A percentile compares a stretch with the other conserved stretches of the same genome.
These are phyloP conservation scores for Galago senegalensis DNA, from an alignment of 2,797 vertebrate species.

Conservation along the genomic window DNA sequence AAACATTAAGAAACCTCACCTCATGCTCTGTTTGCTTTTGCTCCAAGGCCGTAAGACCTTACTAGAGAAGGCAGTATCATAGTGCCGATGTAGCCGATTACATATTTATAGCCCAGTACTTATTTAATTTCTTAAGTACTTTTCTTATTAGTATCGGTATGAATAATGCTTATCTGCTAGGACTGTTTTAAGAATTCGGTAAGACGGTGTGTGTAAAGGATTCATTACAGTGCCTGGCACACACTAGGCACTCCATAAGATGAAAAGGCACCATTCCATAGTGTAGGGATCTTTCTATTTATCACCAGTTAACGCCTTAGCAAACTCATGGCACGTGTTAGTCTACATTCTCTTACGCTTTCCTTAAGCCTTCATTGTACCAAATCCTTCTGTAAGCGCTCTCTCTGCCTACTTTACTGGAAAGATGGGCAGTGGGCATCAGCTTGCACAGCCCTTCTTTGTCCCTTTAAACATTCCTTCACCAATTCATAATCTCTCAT, in stretches of 20 bases:
- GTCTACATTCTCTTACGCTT: neutral
- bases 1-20: neutral
- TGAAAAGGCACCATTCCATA: neutral
- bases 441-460: neutral
- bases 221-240: neutral
- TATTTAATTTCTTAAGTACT: too few species aligned
- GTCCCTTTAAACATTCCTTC: conserved; percentile 5
- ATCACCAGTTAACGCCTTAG: neutral
- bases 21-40: conserved; percentile 4
- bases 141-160: conserved; percentile 52
- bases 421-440: neutral
- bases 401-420: neutral
- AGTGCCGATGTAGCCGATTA: neutral
- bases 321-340: neutral
- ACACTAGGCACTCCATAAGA: neutral
- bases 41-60: neutral
- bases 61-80: neutral
- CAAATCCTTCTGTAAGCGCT: neutral
- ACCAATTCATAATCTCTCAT: conserved; percentile 28
- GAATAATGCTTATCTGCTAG: conserved; percentile 20
- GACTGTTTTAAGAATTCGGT: neutral
- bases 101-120: neutral
- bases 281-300: neutral
- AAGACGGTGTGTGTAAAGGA: neutral
- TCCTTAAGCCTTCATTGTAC: neutral